Evolutionary conservation across 2,888 invertebrate genomes (phyloP).

Genomic region (Operophtera brumata): DNA sequence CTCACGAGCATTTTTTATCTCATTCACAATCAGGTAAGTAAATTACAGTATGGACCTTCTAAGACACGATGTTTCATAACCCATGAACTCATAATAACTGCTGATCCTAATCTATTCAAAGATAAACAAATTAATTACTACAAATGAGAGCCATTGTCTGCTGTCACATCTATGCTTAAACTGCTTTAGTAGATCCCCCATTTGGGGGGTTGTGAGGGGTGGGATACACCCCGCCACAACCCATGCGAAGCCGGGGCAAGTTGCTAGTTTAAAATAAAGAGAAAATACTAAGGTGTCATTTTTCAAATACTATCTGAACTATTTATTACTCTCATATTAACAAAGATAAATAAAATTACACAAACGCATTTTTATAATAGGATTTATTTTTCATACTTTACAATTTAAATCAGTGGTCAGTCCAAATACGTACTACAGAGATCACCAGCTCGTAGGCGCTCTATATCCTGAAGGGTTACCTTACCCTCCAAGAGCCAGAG

Average conservation of each 20-base stretch:
- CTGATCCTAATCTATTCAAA: conserved; percentile 14
- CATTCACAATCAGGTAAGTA: conserved; percentile 5
- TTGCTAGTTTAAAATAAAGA: too few relatives aligned
- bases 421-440: conserved; percentile 15
- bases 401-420: conserved; percentile 20
- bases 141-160: conserved; percentile 9
- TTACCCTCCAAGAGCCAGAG: conserved; percentile 23
- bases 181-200: too few relatives aligned
- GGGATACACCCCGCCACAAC: too few relatives aligned
- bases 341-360: background rate
- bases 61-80: conserved; percentile 24
- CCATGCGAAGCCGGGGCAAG: too few relatives aligned
- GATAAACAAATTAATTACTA: conserved; percentile 28
- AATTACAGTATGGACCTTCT: conserved; percentile 20
- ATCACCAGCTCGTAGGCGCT: conserved; percentile 33
- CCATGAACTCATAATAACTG: conserved; percentile 26
- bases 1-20: conserved; percentile 23
- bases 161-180: conserved; percentile 5
- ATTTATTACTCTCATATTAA: background rate
- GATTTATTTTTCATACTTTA: conserved; percentile 7
- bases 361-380: background rate
- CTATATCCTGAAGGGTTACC: conserved; percentile 22
- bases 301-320: background rate
- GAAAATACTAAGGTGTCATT: too few relatives aligned
- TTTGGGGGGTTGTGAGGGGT: too few relatives aligned